Conservation (phyloP, 23 tunicate species). For the Ciona savignyi region DNA sequence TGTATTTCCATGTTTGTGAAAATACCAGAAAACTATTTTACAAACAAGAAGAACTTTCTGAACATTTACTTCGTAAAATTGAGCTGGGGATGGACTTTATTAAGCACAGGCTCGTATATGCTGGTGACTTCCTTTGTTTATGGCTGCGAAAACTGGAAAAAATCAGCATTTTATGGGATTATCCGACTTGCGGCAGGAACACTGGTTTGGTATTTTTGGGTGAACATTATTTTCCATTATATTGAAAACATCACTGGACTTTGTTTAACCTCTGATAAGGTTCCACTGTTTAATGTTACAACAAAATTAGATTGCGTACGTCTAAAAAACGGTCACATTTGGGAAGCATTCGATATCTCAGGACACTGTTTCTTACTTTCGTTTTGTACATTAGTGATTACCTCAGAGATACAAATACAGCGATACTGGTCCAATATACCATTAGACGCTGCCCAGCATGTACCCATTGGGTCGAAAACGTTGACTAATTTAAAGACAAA, state of each 20-base stretch:
- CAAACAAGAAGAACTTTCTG: conserved; percentile 32
- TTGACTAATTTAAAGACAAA: conserved; percentile 28
- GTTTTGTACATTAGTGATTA: conserved; percentile 34
- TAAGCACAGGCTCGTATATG: conserved; percentile 38
- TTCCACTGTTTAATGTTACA: conserved; percentile 34
- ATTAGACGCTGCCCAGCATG: conserved; percentile 13
- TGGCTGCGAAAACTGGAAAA: conserved; percentile 57
- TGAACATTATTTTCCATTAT: conserved; percentile 39
- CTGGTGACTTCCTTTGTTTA: conserved; percentile 54
- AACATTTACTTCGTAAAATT: conserved; percentile 58
- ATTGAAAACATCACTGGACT: conserved; percentile 58
- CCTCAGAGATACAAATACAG: conserved; percentile 64
- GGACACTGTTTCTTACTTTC: conserved; percentile 73
- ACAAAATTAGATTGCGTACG: conserved; percentile 28
- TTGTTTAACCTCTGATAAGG: conserved; percentile 14
- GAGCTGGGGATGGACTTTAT: conserved; percentile 80
- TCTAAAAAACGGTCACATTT: conserved; percentile 22
- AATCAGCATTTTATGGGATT: conserved; percentile 5
- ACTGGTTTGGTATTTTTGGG: conserved; percentile 77
- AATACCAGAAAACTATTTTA: conserved; percentile 38
- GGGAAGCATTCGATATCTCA: conserved; percentile 81
- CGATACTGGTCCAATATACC: conserved; percentile 32
- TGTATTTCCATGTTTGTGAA: no score
- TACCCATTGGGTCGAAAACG: conserved; percentile 30
- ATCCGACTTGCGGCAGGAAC: conserved; percentile 42